Evolutionary conservation across 2,113 vertebrate genomes (phyloP).

Genomic region (Limanda limanda): DNA sequence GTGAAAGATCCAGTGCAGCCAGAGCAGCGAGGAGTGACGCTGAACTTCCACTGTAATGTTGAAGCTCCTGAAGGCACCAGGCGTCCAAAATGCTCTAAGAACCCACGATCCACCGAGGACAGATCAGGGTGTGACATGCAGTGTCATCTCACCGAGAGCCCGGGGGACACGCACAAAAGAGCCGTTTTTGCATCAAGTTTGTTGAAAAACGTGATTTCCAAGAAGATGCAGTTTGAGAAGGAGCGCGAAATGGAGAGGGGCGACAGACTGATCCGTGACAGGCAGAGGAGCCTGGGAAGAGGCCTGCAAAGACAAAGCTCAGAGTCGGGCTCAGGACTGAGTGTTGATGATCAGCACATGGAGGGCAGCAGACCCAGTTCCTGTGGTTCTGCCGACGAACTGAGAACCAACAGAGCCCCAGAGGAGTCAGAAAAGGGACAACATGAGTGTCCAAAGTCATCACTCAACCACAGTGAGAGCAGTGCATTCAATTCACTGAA

Average conservation of each 20-base stretch:
- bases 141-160: slow-evolving; percentile 55
- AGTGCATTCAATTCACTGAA: slow-evolving; percentile 90
- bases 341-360: slow-evolving; percentile 69
- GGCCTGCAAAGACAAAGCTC: slow-evolving; percentile 86
- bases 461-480: slow-evolving; percentile 84
- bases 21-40: slow-evolving; percentile 80
- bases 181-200: slow-evolving; percentile 93
- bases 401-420: slow-evolving; percentile 21
- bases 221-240: slow-evolving; percentile 97
- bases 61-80: slow-evolving; percentile 71
- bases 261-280: slow-evolving; percentile 78
- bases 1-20: slow-evolving; percentile 69
- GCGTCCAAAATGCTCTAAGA: slow-evolving; percentile 69
- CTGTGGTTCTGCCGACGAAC: slow-evolving; percentile 78
- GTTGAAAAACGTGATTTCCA: slow-evolving; percentile 95
- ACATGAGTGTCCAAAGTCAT: slow-evolving; percentile 79
- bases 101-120: slow-evolving; percentile 69
- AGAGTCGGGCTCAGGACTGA: slow-evolving; percentile 85
- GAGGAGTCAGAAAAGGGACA: slow-evolving; percentile 69
- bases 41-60: slow-evolving; percentile 83
- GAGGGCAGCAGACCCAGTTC: slow-evolving; percentile 71
- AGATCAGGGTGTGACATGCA: slow-evolving; percentile 70
- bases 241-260: slow-evolving; percentile 95
- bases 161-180: slow-evolving; percentile 84
- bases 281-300: slow-evolving; percentile 62